Conservation (phyloP, 2,113 vertebrate species). For the Centropristis striata region DNA sequence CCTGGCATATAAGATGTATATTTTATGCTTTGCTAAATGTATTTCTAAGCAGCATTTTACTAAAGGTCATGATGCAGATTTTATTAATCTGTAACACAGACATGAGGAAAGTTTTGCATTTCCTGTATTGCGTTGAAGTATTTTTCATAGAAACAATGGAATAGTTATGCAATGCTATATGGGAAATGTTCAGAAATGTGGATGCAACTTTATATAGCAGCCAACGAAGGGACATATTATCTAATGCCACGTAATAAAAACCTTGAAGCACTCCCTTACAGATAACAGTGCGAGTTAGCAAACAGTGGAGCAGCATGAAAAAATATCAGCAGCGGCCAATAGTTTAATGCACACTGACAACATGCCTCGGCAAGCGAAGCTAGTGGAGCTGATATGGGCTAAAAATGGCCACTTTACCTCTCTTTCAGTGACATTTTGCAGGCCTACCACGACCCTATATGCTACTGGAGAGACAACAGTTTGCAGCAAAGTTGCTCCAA, state of each 20-base stretch:
- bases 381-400: conserved; percentile 13
- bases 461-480: background rate
- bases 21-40: too few species aligned
- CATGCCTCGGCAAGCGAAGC: background rate
- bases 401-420: conserved; percentile 26
- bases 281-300: background rate
- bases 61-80: too few species aligned
- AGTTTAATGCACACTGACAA: conserved; percentile 28
- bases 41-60: too few species aligned
- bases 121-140: background rate
- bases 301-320: conserved; percentile 4
- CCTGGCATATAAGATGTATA: too few species aligned
- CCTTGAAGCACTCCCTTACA: background rate
- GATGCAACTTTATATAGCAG: background rate
- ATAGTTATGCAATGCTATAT: background rate
- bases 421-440: conserved; percentile 5
- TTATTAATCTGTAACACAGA: too few species aligned
- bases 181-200: background rate
- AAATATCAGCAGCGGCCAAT: background rate
- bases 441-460: background rate
- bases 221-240: background rate
- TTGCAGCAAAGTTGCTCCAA: background rate
- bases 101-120: background rate
- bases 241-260: background rate
- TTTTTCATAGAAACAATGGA: background rate